Conservation (phyloP, 2,113 vertebrate species). For the Anarrhichthys ocellatus region DNA sequence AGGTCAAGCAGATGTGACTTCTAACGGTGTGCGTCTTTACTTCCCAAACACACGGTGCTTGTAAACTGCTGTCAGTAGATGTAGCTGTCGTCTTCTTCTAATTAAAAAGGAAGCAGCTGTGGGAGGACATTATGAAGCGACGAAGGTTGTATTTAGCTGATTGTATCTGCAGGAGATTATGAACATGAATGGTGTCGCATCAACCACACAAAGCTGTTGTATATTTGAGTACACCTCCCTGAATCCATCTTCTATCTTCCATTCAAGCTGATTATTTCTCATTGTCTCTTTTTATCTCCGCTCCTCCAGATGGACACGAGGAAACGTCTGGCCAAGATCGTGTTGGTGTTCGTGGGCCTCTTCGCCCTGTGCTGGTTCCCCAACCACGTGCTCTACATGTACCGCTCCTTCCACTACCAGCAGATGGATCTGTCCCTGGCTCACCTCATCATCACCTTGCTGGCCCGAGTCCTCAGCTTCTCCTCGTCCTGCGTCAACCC, state of each 20-base stretch:
- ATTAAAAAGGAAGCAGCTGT: too few species aligned
- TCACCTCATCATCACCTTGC: slow-evolving; percentile 90
- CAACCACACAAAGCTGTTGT: not conserved
- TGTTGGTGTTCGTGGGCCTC: slow-evolving; percentile 91
- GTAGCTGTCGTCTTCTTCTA: too few species aligned
- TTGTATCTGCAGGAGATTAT: too few species aligned
- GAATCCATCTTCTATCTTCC: not conserved
- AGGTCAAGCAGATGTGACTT: too few species aligned
- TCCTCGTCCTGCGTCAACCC: slow-evolving; percentile 95
- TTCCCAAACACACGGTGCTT: too few species aligned
- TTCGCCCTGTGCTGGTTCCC: slow-evolving; percentile 95
- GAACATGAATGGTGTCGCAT: not conserved
- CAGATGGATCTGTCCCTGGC: slow-evolving; percentile 88
- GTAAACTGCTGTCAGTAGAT: too few species aligned
- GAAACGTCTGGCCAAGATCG: slow-evolving; percentile 95
- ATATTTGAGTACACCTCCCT: too few species aligned
- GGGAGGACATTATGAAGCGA: too few species aligned
- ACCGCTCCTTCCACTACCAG: slow-evolving; percentile 92
- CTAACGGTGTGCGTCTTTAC: too few species aligned
- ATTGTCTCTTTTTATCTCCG: too few species aligned
- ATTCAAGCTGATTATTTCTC: not conserved
- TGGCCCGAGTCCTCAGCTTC: slow-evolving; percentile 92
- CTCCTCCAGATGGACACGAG: slow-evolving; percentile 90
- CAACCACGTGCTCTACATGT: slow-evolving; percentile 94
- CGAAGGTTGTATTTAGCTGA: too few species aligned